Evolutionary conservation across 2,888 invertebrate genomes (phyloP), one percentile per base, ranked within the genome.

Genomic region (Tipula unca): DNA sequence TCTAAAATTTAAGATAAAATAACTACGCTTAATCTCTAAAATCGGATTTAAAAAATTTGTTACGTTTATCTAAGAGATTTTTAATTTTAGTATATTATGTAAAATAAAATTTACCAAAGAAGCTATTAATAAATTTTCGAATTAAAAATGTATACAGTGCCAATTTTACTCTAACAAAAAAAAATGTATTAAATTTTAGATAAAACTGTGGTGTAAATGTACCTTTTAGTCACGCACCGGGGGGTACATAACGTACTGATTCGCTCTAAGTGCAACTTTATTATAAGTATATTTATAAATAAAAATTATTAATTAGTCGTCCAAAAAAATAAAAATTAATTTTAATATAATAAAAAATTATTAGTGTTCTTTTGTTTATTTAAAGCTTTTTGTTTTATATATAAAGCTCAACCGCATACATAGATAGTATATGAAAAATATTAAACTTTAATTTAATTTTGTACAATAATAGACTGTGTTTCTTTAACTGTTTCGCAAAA

Each of bases 131-230:
- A n/a, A 4, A 17, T 17, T 48, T 20, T 13, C 69, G 10, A 69
- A 20, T 69, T 69, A n/a, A n/a, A 48, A 48, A n/a, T 48, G 1
- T 69, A n/a, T n/a, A 69, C 69, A 69, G 69, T 69, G 69, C 69
- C 3, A 48, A 25, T 20, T 69, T 69, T 25, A 25, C 13, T 48
- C 48, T 39, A n/a, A n/a, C n/a, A n/a, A n/a, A n/a, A n/a, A n/a
- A n/a, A n/a, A n/a, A n/a, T n/a, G n/a, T n/a, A 48, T 39, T 69
- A 69, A 54, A 69, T 69, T 69, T 69, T 69, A 69, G 69, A 69
- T 69, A 69, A 69, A 69, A 69, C 20, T 69, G 69, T 25, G 25
- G 10, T 25, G 17, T 5, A 4, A 54, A 54, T 54, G 69, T 69
- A 69, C 69, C 69, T 25, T 69, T 69, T 13, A 10, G 25, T 69